Conservation (phyloP, 2,797 vertebrate genomes). For the Sandelia bainsii region DNA sequence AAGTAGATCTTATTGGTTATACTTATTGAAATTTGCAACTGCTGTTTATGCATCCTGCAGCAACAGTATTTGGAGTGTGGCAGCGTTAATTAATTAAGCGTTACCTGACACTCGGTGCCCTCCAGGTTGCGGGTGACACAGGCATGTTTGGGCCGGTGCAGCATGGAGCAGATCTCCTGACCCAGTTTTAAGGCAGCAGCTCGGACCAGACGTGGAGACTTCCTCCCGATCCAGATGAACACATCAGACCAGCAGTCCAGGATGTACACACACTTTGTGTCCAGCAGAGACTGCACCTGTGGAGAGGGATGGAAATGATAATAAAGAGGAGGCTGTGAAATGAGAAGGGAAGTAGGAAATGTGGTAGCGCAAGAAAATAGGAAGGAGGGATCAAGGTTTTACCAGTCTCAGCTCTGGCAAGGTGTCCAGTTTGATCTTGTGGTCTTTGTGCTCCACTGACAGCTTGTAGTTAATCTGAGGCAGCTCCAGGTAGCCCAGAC, state of each 20-base stretch:
- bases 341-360: background rate
- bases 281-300: constrained; percentile 93
- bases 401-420: constrained; percentile 95
- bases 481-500: constrained; percentile 96
- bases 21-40: too few relatives aligned
- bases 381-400: background rate
- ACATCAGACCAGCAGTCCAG: constrained; percentile 98
- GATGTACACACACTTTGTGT: constrained; percentile 97
- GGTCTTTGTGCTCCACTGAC: constrained; percentile 95
- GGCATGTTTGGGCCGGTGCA: constrained; percentile 95
- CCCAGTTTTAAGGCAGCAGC: constrained; percentile 96
- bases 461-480: constrained; percentile 99
- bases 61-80: too few relatives aligned
- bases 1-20: too few relatives aligned
- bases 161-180: constrained; percentile 96
- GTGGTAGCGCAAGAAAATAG: too few relatives aligned
- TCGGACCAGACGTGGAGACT: constrained; percentile 93
- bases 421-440: constrained; percentile 91
- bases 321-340: background rate
- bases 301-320: background rate
- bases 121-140: constrained; percentile 94
- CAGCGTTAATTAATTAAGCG: too few relatives aligned
- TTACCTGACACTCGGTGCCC: constrained; percentile 95
- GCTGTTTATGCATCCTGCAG: too few relatives aligned
- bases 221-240: constrained; percentile 98